Percentiles rank a stretch among this genome's conserved stretches.
Evolutionary conservation across 2,113 vertebrate genomes (phyloP).

Genomic region (Herpetotheres cachinnans): DNA sequence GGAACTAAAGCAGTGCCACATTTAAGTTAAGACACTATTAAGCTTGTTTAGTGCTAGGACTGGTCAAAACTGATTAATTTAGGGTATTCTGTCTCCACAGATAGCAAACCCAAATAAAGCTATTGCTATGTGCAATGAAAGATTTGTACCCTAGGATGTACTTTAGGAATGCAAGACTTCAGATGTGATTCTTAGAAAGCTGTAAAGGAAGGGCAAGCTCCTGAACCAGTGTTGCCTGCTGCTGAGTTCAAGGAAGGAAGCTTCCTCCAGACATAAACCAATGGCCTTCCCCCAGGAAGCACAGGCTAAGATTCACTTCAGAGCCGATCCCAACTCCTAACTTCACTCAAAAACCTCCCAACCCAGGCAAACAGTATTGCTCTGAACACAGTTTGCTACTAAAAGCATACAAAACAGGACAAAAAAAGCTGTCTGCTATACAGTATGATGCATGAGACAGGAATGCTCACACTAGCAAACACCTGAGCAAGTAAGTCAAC

Average conservation of each 20-base stretch:
- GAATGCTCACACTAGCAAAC: neutral
- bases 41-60: neutral
- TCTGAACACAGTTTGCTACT: neutral
- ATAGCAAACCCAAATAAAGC: neutral
- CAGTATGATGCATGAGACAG: neutral
- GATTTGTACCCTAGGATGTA: neutral
- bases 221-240: rapidly evolving
- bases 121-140: neutral
- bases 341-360: neutral
- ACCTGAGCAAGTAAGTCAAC: neutral
- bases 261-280: neutral
- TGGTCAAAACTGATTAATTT: neutral
- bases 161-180: neutral
- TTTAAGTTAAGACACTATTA: neutral
- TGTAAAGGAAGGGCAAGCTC: neutral
- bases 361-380: neutral
- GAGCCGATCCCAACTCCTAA: neutral
- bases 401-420: neutral
- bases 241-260: neutral
- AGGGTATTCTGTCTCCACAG: neutral
- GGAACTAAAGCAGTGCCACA: neutral
- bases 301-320: neutral
- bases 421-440: neutral
- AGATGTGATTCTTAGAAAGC: neutral
- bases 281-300: neutral